A percentile compares a stretch with the other conserved stretches of the same genome.
phyloP scores from a whole-genome alignment of 2,113 vertebrate genomes.

The Synchiropus splendidus region DNA sequence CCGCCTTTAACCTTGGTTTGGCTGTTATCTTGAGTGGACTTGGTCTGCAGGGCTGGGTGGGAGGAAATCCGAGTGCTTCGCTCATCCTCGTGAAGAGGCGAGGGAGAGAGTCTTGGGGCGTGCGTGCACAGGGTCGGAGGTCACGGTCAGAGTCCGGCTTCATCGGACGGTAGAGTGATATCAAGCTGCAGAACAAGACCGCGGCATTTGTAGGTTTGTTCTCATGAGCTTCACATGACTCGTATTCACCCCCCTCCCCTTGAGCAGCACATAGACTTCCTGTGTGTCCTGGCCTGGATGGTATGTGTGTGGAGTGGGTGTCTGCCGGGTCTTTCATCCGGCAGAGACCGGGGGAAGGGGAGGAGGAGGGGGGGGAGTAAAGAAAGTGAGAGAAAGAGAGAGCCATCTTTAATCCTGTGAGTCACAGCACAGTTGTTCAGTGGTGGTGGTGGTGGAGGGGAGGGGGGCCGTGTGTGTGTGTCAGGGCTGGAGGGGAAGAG shows the following conservation, averaged over 20 bases:
- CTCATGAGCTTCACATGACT: slow-evolving; percentile 72
- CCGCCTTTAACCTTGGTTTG: too few species aligned
- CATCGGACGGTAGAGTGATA: slow-evolving; percentile 1
- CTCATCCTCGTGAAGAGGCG: background rate
- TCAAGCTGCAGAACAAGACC: slow-evolving; percentile 41
- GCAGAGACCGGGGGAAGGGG: slow-evolving; percentile 22
- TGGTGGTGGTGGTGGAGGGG: slow-evolving; percentile 40
- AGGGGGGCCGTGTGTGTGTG: slow-evolving; percentile 29
- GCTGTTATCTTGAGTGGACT: too few species aligned
- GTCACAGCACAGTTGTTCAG: slow-evolving; percentile 65
- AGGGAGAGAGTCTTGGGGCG: background rate
- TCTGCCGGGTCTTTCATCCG: slow-evolving; percentile 72
- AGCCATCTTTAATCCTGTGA: slow-evolving; percentile 70
- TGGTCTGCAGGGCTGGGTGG: too few species aligned
- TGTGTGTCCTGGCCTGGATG: slow-evolving; percentile 73
- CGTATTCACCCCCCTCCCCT: slow-evolving; percentile 42
- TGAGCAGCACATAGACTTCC: slow-evolving; percentile 65
- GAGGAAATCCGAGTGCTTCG: too few species aligned
- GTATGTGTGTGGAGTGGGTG: slow-evolving; percentile 71
- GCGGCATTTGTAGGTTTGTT: slow-evolving; percentile 53
- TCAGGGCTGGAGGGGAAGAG: slow-evolving; percentile 38
- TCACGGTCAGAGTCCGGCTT: background rate
- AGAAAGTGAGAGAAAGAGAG: slow-evolving; percentile 43
- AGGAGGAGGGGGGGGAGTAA: slow-evolving; percentile 11
- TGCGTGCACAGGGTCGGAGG: too few species aligned